phyloP scores from a whole-genome alignment of 2,888 invertebrate species.

The Physocephala rufipes region DNA sequence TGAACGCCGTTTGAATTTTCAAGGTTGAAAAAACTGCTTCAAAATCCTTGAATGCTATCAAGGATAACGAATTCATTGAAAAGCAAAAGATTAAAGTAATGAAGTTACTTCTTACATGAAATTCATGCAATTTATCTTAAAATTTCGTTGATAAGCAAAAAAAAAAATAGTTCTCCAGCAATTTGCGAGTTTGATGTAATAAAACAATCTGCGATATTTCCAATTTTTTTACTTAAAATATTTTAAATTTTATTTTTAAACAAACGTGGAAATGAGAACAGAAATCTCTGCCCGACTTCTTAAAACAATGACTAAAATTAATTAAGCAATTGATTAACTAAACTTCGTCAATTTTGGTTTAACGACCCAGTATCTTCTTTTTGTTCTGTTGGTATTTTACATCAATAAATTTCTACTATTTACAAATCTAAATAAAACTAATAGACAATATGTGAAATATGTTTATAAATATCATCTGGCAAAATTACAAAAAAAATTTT shows the following conservation, averaged over 20 bases:
- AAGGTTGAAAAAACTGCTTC: neutral
- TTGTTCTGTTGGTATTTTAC: neutral
- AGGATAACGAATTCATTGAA: conserved; percentile 7
- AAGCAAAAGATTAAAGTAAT: too few relatives aligned
- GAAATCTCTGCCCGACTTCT: too few relatives aligned
- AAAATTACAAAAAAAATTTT: neutral
- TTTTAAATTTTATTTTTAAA: too few relatives aligned
- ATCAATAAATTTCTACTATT: neutral
- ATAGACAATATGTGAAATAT: too few relatives aligned
- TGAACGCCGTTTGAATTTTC: neutral
- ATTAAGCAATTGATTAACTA: too few relatives aligned
- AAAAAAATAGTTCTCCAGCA: neutral
- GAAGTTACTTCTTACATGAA: too few relatives aligned
- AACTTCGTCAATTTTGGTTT: neutral
- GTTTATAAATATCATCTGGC: too few relatives aligned
- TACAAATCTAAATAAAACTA: too few relatives aligned
- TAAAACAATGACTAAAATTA: too few relatives aligned
- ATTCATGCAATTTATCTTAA: neutral
- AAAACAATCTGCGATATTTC: too few relatives aligned
- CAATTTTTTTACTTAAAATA: too few relatives aligned
- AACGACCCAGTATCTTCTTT: conserved; percentile 26
- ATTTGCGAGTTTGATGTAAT: neutral
- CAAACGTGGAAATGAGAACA: too few relatives aligned
- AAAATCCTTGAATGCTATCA: conserved; percentile 15
- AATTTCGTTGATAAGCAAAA: neutral